A percentile compares a stretch with the other conserved stretches of the same genome.
phyloP scores from a whole-genome alignment of 53 echinoderm and acorn worm species.

The Apostichopus leukothele region DNA sequence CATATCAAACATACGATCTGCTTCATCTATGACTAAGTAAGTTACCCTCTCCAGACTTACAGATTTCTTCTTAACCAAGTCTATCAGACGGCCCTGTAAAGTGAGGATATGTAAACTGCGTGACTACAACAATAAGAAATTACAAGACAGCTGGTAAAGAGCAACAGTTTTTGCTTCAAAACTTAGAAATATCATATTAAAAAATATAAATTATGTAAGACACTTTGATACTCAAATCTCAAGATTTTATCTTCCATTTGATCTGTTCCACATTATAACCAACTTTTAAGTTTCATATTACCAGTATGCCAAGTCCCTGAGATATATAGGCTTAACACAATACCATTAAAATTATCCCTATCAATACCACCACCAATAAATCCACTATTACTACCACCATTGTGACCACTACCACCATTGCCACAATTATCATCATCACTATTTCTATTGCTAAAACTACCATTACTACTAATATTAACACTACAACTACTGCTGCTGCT shows the following conservation, averaged over 20 bases:
- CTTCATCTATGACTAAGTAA: constrained; percentile 91
- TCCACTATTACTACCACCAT: background rate
- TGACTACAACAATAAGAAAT: background rate
- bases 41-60: constrained; percentile 87
- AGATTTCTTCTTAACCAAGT: constrained; percentile 95
- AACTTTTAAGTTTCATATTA: too few relatives aligned
- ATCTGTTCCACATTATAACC: too few relatives aligned
- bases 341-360: background rate
- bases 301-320: background rate
- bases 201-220: too few relatives aligned
- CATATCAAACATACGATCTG: constrained; percentile 99
- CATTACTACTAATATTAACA: too few relatives aligned
- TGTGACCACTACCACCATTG: too few relatives aligned
- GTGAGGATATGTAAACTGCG: background rate
- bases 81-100: constrained; percentile 90
- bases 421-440: too few relatives aligned
- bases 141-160: background rate
- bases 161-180: too few relatives aligned
- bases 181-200: too few relatives aligned
- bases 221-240: too few relatives aligned
- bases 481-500: too few relatives aligned
- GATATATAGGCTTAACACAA: background rate
- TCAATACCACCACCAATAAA: background rate
- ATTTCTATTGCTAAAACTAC: too few relatives aligned
- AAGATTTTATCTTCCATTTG: too few relatives aligned